These are phyloP conservation scores for Trididemnum clinides DNA, from an alignment of 23 tunicate species.

Conservation along the genomic window DNA sequence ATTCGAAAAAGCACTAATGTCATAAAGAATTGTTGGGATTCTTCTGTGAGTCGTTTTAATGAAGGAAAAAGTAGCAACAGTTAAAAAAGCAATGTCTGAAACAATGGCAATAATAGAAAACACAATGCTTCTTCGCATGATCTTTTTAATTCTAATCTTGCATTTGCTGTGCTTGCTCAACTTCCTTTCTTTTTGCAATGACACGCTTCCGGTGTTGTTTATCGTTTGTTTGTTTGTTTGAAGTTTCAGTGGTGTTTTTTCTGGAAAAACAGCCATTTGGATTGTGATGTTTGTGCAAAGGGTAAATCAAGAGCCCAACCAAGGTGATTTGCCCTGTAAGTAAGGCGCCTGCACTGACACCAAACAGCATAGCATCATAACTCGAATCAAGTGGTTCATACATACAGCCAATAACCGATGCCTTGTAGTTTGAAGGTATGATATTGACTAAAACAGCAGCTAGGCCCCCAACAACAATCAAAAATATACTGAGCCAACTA, in stretches of 20 bases:
- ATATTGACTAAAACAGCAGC: neutral
- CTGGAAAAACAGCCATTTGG: too few species aligned
- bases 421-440: neutral
- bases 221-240: too few species aligned
- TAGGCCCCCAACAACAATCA: neutral
- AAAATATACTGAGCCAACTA: conserved; percentile 10
- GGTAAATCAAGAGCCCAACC: conserved; percentile 23
- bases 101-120: conserved; percentile 16
- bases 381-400: neutral
- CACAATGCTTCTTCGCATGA: conserved; percentile 10
- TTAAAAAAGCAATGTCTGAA: neutral
- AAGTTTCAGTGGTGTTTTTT: too few species aligned
- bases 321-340: conserved; percentile 11
- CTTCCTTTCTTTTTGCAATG: too few species aligned
- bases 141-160: neutral
- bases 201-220: too few species aligned
- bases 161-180: neutral
- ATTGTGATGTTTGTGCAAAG: conserved; percentile 17
- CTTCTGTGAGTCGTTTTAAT: neutral
- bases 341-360: neutral
- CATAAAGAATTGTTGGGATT: conserved; percentile 31
- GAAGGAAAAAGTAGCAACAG: neutral
- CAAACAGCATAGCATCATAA: neutral
- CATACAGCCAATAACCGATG: neutral
- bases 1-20: conserved; percentile 36